Evolutionary conservation across 2,113 vertebrate genomes (phyloP).

Genomic region (Cyanistes caeruleus): DNA sequence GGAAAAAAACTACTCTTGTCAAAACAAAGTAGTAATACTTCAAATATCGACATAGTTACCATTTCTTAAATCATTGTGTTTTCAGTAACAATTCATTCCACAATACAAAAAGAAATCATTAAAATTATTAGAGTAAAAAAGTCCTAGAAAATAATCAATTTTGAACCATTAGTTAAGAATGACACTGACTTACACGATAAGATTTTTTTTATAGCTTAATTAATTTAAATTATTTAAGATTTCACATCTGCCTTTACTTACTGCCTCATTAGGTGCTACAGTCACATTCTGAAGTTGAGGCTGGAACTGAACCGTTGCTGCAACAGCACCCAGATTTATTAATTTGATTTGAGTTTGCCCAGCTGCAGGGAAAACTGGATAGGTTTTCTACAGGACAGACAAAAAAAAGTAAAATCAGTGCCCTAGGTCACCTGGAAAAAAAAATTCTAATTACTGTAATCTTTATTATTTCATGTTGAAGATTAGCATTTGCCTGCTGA

Average conservation of each 20-base stretch:
- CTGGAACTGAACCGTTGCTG: background rate
- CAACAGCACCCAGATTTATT: slow-evolving; percentile 76
- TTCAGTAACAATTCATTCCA: background rate
- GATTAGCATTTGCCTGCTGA: background rate
- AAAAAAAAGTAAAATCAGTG: background rate
- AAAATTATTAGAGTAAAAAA: background rate
- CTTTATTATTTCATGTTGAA: background rate
- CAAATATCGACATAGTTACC: background rate
- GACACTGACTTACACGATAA: background rate
- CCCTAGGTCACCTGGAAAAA: background rate
- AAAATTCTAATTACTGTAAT: background rate
- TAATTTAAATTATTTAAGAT: background rate
- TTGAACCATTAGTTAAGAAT: background rate
- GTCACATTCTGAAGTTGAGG: fast-evolving
- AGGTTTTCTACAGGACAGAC: slow-evolving; percentile 79
- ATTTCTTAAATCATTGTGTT: background rate
- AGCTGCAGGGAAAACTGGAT: slow-evolving; percentile 82
- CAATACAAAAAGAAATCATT: background rate
- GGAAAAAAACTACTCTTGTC: background rate
- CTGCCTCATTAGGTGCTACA: background rate
- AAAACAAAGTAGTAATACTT: background rate
- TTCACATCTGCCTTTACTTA: slow-evolving; percentile 16
- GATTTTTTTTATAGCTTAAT: background rate
- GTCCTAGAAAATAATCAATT: background rate
- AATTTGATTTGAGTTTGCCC: slow-evolving; percentile 83